Evolutionary conservation across 2,888 invertebrate species (phyloP), one percentile per base, ranked within the genome.

Genomic region (Baccha elongata): DNA sequence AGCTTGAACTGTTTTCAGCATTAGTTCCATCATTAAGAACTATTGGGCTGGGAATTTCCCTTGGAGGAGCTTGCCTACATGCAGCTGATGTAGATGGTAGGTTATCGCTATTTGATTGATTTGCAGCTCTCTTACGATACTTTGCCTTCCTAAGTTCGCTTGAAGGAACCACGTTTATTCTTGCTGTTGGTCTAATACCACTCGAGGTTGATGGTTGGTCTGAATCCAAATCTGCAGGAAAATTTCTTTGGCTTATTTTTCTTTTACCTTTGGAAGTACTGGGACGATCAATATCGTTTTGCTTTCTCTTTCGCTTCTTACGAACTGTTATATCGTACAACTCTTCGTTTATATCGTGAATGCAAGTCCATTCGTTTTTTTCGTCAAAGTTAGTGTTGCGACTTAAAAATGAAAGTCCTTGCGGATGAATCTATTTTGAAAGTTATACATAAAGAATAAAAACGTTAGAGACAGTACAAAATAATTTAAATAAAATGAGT

Each of bases 321-420:
- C 32, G 62, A 7, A 50, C 11, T n/a, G 92, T 92, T 11, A 90
- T 88, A 8, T 88, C 87, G 4, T 92, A 68, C 89, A 90, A 85
- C 62, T 90, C 89, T 46, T 95, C 94, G 91, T 97, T 97, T 85
- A 98, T 97, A 89, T 98, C 97, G 91, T 98, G 98, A 65, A 98
- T 94, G 88, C 97, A 96, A 6, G 97, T 97, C 97, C 97, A 98
- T 95, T 98, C 98, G 40, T 96, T 95, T 87, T 93, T 93, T 89
- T 98, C 97, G 86, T 96, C 95, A 81, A 94, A 94, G 87, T 96
- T 96, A 68, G 97, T 95, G 91, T 97, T 98, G 85, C 98, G 93
- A 71, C 97, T 96, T 35, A 97, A 91, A 15, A 96, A 96, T 89
- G 96, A 96, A 95, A 97, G 97, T 15, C 97, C 88, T 32, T 87